Base-by-base conservation (phyloP, 2,113 vertebrate genomes). In the Leptosomus discolor region DNA sequence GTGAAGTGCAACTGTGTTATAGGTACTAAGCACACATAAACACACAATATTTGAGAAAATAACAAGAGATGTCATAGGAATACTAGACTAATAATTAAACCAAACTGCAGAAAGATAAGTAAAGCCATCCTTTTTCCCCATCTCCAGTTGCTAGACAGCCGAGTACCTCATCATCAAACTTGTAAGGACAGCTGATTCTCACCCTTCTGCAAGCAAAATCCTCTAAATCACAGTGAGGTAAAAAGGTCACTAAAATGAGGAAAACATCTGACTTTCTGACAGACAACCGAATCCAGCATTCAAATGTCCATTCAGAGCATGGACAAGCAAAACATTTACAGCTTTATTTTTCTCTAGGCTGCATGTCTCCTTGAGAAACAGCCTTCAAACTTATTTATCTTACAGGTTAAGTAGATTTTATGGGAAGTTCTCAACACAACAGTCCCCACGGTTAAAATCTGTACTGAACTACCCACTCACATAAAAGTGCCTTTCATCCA, bases 161-260 rank as follows among this genome's bases (percentile, higher is more conserved):
- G 57, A 92, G 18, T 23, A 85, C 13, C 46, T 83, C 85, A 70
- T 39, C 64, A 83, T 36, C 64, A 71, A 48, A 68, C 57, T 16
- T 57, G 24, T 53, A 68, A 90, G 67, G 78, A 79, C 85, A 96
- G 90, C 70, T 93, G 92, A 90, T 85, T 92, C 85, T 91, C 87
- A 93, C 57, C 56, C 80, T 85, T 82, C 74, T 61, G 43, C 69
- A 79, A 76, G 61, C 36, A 91, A 68, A 92, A 91, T 37, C 71
- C 45, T 87, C 78, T 75, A 76, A 76, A 85, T 79, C 81, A 85
- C 32, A 68, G 29, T 1, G 70, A 76, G 53, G 67, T 61, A 54
- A 88, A 93, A 90, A 94, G 82, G 85, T 82, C 92, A 79, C 9
- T 43, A 74, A 29, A 37, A 78, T 3, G 50, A 73, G 41, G 45